Evolutionary conservation across 2,113 vertebrate genomes (phyloP).

Genomic region (Thalassoma bifasciatum): DNA sequence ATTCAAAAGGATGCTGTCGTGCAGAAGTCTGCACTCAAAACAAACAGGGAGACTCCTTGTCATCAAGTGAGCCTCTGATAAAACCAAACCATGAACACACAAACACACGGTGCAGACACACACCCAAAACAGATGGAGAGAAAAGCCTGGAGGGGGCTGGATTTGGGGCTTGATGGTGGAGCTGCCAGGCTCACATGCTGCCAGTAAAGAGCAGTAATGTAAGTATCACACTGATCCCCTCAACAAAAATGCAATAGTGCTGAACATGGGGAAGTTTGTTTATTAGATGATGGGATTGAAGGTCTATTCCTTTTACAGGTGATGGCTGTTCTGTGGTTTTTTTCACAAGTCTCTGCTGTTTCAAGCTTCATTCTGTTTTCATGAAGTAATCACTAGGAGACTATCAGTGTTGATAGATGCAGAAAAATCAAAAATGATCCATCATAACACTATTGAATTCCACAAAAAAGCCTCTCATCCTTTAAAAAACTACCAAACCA

Average conservation of each 20-base stretch:
- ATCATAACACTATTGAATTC: neutral
- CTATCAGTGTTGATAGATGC: neutral
- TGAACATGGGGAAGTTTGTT: neutral
- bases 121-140: neutral
- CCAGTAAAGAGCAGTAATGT: no score
- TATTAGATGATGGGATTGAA: neutral
- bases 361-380: neutral
- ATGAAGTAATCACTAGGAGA: neutral
- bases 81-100: neutral
- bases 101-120: neutral
- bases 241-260: no score
- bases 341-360: neutral
- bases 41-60: neutral
- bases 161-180: no score
- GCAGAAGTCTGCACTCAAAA: neutral
- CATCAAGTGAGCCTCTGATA: neutral
- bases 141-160: no score
- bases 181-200: no score
- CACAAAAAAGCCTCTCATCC: neutral
- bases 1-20: constrained; percentile 35
- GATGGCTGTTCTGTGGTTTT: neutral
- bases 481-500: neutral
- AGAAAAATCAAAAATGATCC: neutral
- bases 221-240: no score
- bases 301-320: no score